These are phyloP conservation scores for Anoplophora glabripennis DNA, from an alignment of 1,140 invertebrate species.

Conservation along the genomic window DNA sequence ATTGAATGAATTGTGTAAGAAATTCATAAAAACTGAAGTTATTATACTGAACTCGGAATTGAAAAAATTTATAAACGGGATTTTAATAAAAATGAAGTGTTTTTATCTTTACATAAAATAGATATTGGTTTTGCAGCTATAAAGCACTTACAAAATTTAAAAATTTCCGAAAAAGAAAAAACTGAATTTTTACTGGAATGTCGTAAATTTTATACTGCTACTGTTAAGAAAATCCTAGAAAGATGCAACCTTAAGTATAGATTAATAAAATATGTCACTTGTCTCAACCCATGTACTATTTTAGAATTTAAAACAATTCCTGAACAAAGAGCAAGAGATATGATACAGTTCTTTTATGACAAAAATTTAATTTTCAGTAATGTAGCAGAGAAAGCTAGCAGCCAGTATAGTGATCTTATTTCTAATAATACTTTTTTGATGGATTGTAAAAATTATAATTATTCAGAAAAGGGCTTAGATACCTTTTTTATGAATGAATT, in stretches of 20 bases:
- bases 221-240: not conserved
- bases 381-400: not conserved
- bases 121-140: not conserved
- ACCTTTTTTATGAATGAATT: no score
- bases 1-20: not conserved
- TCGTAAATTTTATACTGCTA: constrained; percentile 1
- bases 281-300: not conserved
- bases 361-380: not conserved
- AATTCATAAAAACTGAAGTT: constrained; percentile 2
- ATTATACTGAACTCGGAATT: not conserved
- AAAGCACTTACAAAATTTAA: not conserved
- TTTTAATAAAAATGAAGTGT: not conserved
- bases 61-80: not conserved
- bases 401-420: not conserved
- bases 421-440: not conserved
- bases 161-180: constrained; percentile 3
- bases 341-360: constrained; percentile 4
- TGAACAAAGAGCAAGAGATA: not conserved
- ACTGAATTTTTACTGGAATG: not conserved
- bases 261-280: not conserved
- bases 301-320: not conserved
- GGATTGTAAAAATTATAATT: not conserved
- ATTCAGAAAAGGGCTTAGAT: not conserved
- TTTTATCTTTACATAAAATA: not conserved
- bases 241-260: not conserved